Base-by-base conservation (phyloP, 2,888 invertebrate genomes). In the Drosophila pegasa region DNA sequence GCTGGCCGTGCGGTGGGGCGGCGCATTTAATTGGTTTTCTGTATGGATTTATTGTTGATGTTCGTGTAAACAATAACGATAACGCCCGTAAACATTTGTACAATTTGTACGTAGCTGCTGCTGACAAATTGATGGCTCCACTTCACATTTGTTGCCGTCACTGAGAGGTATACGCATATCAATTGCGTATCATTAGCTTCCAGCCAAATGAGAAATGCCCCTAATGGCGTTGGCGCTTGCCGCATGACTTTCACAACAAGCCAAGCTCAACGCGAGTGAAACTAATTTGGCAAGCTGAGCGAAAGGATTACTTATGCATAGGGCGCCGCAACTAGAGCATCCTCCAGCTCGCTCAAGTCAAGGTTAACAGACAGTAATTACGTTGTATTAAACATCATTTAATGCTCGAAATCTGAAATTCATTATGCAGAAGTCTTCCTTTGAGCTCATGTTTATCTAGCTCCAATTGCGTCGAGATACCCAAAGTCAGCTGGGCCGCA, bases 11-110 rank as follows among this genome's bases (percentile, higher is more conserved):
- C 2, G 25, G 35, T 50, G 48, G 48, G 16, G 10, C 16, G 29
- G 27, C 48, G 37, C 55, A 66, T 75, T 74, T 66, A 74, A 74
- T 75, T 75, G 75, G 75, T 56, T 75, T 70, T 52, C 62, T 41
- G 43, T 59, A 61, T 78, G 68, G 76, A 78, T 76, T 80, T 71
- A 66, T 57, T 78, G 79, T 78, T 71, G 78, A 77, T 75, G 66
- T 67, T 79, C 59, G 68, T 78, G 84, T 75, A 80, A 78, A 69
- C 79, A 84, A 84, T 74, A 84, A 84, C 75, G 68, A 78, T 87
- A 78, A 74, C 68, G 78, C 47, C 61, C 51, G 55, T 56, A 77
- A 67, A 69, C 80, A 81, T 80, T 86, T 81, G 75, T 58, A 54
- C 62, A 60, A 43, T 63, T n/a, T 57, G 40, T 22, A 35, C 35